These are phyloP conservation scores for Zoanthus sansibaricus DNA, from an alignment of 92 coral and sea anemone genomes.

Conservation along the genomic window DNA sequence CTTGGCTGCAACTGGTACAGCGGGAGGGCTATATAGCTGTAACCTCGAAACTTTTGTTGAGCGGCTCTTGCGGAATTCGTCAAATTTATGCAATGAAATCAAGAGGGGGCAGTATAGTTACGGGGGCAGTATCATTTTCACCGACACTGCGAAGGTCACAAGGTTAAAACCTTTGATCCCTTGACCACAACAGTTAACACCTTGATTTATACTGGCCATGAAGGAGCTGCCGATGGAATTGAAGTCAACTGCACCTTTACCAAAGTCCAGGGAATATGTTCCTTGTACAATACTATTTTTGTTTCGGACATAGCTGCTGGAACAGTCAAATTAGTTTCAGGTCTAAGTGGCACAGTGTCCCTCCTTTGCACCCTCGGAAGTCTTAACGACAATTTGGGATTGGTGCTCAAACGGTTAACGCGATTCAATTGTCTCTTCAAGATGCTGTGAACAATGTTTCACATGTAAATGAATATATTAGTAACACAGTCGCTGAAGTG, in stretches of 20 bases:
- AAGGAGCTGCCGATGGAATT: conserved; percentile 48
- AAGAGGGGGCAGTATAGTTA: conserved; percentile 7
- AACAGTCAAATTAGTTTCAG: conserved; percentile 35
- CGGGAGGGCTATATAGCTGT: conserved; percentile 41
- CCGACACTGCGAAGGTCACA: conserved; percentile 26
- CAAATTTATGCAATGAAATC: conserved; percentile 16
- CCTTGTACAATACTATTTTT: conserved; percentile 38
- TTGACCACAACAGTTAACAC: conserved; percentile 17
- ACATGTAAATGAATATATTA: conserved; percentile 28
- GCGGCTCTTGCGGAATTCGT: conserved; percentile 29
- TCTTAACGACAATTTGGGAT: conserved; percentile 26
- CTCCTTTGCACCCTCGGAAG: conserved; percentile 45
- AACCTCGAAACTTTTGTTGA: conserved; percentile 33
- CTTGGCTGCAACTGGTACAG: conserved; percentile 50
- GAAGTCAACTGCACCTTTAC: conserved; percentile 45
- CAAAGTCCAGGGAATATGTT: conserved; percentile 49
- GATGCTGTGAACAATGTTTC: conserved; percentile 40
- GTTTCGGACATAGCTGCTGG: conserved; percentile 54
- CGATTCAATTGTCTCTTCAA: conserved; percentile 7
- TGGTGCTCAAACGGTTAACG: conserved; percentile 17
- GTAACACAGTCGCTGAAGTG: conserved; percentile 24
- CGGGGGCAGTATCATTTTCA: conserved; percentile 39
- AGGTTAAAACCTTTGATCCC: conserved; percentile 45
- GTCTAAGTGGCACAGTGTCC: conserved; percentile 43
- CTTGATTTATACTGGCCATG: conserved; percentile 47